Base-by-base conservation (phyloP, 2,113 vertebrate genomes). In the Eubucco bourcierii region DNA sequence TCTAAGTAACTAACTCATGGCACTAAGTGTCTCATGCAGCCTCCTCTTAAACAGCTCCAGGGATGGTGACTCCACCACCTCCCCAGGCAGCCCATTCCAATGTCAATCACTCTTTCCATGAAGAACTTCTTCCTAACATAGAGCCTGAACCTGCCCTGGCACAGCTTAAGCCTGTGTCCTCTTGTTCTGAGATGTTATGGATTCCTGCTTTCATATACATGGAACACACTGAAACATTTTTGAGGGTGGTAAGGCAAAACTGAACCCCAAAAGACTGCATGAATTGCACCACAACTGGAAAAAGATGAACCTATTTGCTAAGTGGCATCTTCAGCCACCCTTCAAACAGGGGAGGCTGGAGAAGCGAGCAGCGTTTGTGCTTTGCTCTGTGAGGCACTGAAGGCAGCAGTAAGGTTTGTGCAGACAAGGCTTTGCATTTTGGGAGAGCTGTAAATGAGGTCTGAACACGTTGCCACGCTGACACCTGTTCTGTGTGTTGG, bases 401-500 rank as follows among this genome's bases (percentile, higher is more conserved):
- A 88, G 66, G 89, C 71, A 76, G 33, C 3, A 55, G 24, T 20
- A 63, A 73, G 37, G 75, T 70, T 59, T 52, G 60, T 21, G 75
- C 56, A 84, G 39, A 46, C 18, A 44, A 75, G 50, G 66, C 12
- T 94, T 37, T 84, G 78, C 60, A n/a, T 88, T 95, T 87, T 63
- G 60, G 37, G 70, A 84, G 55, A 73, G 65, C 76, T 88, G 82
- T 77, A 78, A 86, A 89, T 87, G 28, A 80, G 64, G 74, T 59
- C 86, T 53, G 59, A 95, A 68, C 41, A 53, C 4, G 4, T 6
- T 82, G 74, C 20, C 77, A 85, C 0, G 4, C 75, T 94, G 76
- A 86, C 71, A 82, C 76, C 86, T 95, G 91, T 83, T 92, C 87
- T 39, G 67, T 74, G 78, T 18, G 77, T 60, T 73, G 78, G 60